Evolutionary conservation across 2,888 invertebrate species (phyloP).

Genomic region (Agelastica alni): DNA sequence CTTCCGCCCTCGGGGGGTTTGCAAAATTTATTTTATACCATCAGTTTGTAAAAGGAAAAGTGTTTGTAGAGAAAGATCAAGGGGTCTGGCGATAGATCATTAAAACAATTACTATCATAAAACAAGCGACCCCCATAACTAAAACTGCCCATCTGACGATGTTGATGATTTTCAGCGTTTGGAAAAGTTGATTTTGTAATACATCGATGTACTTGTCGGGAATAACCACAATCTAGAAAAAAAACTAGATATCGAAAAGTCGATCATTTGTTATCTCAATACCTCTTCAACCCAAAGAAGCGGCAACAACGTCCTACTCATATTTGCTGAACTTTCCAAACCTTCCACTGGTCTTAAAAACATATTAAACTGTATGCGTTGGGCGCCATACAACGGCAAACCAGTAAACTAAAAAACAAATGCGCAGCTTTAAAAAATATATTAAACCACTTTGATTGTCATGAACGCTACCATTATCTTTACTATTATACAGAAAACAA

Average conservation of each 20-base stretch:
- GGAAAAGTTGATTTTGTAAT: conserved; percentile 38
- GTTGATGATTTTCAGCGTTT: conserved; percentile 37
- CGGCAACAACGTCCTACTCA: conserved; percentile 63
- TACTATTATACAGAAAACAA: too few relatives aligned
- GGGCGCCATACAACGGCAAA: conserved; percentile 64
- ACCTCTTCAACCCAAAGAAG: conserved; percentile 74
- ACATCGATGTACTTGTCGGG: conserved; percentile 38
- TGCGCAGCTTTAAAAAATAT: too few relatives aligned
- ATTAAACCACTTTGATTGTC: too few relatives aligned
- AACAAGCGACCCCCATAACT: conserved; percentile 32
- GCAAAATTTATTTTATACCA: neutral
- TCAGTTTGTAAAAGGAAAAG: conserved; percentile 14
- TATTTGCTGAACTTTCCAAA: conserved; percentile 58
- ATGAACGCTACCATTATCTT: too few relatives aligned
- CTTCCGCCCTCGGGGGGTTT: neutral
- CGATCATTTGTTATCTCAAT: conserved; percentile 17
- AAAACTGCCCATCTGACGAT: conserved; percentile 42
- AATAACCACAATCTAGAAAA: conserved; percentile 41
- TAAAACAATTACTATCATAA: conserved; percentile 30
- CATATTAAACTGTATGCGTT: conserved; percentile 72
- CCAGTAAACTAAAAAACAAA: conserved; percentile 53
- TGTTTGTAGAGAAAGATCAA: conserved; percentile 16
- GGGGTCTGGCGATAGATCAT: conserved; percentile 28
- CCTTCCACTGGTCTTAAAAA: conserved; percentile 57
- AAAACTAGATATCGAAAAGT: conserved; percentile 7